These are phyloP conservation scores for Brachionus asplanchnoidis DNA, from an alignment of 1,140 invertebrate species.

Conservation along the genomic window DNA sequence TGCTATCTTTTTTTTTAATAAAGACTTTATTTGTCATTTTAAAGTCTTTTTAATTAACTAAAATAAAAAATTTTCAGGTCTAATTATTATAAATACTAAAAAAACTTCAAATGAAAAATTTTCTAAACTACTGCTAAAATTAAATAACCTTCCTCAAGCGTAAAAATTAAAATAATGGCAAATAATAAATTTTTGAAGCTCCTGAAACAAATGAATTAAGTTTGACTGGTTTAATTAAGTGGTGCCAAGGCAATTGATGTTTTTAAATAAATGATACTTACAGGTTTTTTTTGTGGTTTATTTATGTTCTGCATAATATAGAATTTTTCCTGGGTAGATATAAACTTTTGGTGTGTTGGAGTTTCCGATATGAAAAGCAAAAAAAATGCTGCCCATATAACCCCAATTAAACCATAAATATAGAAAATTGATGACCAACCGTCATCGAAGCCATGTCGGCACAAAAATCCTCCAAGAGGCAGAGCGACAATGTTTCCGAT, in stretches of 20 bases:
- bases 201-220: no score
- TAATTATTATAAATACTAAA: no score
- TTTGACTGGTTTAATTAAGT: not conserved
- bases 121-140: no score
- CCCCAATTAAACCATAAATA: constrained; percentile 58
- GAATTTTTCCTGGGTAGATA: constrained; percentile 71
- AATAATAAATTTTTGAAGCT: no score
- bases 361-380: constrained; percentile 76
- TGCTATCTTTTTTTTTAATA: no score
- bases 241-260: not conserved
- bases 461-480: constrained; percentile 18
- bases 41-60: no score
- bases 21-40: no score
- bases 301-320: constrained; percentile 62
- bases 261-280: not conserved
- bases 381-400: constrained; percentile 78
- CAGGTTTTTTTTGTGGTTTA: not conserved
- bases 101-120: no score
- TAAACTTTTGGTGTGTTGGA: constrained; percentile 77
- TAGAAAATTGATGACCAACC: constrained; percentile 38
- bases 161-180: no score
- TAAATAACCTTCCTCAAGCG: no score
- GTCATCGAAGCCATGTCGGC: constrained; percentile 4
- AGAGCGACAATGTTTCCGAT: constrained; percentile 22
- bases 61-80: no score